phyloP scores from a whole-genome alignment of 2,888 invertebrate species.

The Ochropleura leucogaster region DNA sequence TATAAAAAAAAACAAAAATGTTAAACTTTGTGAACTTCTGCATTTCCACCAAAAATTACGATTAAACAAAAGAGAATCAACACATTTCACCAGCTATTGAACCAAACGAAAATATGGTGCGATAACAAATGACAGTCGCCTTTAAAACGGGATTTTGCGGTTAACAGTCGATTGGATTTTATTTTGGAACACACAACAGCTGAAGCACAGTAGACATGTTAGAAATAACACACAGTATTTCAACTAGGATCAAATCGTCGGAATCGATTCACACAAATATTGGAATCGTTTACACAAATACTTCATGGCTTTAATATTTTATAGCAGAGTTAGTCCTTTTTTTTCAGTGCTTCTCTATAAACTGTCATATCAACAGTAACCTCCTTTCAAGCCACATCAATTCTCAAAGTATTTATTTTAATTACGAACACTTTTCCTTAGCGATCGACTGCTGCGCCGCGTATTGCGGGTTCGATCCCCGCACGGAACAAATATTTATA shows the following conservation, averaged over 20 bases:
- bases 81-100: constrained; percentile 19
- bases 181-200: constrained; percentile 54
- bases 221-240: neutral
- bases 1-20: too few relatives aligned
- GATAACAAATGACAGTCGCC: constrained; percentile 61
- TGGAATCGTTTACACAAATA: neutral
- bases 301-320: too few relatives aligned
- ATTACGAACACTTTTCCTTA: too few relatives aligned
- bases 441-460: too few relatives aligned
- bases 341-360: too few relatives aligned
- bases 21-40: too few relatives aligned
- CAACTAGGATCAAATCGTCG: neutral
- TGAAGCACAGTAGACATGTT: constrained; percentile 16
- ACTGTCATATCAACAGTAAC: too few relatives aligned
- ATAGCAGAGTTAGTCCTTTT: too few relatives aligned
- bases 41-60: constrained; percentile 16
- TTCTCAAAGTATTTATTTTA: too few relatives aligned
- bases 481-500: too few relatives aligned
- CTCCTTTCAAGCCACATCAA: too few relatives aligned
- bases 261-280: neutral
- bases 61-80: constrained; percentile 28
- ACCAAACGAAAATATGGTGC: constrained; percentile 50
- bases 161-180: constrained; percentile 63
- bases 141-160: constrained; percentile 63
- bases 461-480: too few relatives aligned